phyloP scores from a whole-genome alignment of 2,797 vertebrate genomes.

The Phyllotis vaccarum region DNA sequence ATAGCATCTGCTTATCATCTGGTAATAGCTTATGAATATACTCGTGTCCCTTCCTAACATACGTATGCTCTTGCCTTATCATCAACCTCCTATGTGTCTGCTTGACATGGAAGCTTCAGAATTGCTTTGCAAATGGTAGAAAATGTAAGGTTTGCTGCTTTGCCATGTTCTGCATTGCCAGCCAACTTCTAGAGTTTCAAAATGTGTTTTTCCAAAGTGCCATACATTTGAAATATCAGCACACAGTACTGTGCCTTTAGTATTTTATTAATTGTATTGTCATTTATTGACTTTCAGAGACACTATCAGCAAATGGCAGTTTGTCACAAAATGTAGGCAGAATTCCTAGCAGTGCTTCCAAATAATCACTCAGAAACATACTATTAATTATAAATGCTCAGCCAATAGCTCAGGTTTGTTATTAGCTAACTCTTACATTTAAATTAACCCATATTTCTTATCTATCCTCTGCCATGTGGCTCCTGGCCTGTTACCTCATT shows the following conservation, averaged over 20 bases:
- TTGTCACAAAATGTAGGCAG: neutral
- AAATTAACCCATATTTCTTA: too few relatives aligned
- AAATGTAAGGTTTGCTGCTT: neutral
- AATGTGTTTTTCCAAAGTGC: slow-evolving; percentile 44
- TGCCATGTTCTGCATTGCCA: neutral
- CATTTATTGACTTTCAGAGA: slow-evolving; percentile 40
- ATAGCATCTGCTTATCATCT: slow-evolving; percentile 12
- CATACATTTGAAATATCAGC: neutral
- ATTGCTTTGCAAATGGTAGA: slow-evolving; percentile 2
- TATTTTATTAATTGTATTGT: slow-evolving; percentile 50
- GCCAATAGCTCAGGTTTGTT: too few relatives aligned
- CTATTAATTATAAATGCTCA: too few relatives aligned
- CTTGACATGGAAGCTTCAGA: neutral
- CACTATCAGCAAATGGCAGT: neutral
- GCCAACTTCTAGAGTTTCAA: slow-evolving; percentile 43
- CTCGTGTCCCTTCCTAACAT: neutral
- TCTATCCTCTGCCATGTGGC: too few relatives aligned
- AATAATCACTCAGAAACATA: too few relatives aligned
- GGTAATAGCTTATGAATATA: slow-evolving; percentile 1
- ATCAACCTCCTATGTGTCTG: neutral
- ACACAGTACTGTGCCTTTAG: neutral
- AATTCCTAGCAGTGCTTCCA: too few relatives aligned
- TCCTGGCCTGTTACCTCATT: too few relatives aligned
- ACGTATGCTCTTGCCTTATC: neutral
- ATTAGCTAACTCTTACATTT: too few relatives aligned